Evolutionary conservation across 2,888 invertebrate species (phyloP), one percentile per base, ranked within the genome.

Genomic region (Acleris emargana): DNA sequence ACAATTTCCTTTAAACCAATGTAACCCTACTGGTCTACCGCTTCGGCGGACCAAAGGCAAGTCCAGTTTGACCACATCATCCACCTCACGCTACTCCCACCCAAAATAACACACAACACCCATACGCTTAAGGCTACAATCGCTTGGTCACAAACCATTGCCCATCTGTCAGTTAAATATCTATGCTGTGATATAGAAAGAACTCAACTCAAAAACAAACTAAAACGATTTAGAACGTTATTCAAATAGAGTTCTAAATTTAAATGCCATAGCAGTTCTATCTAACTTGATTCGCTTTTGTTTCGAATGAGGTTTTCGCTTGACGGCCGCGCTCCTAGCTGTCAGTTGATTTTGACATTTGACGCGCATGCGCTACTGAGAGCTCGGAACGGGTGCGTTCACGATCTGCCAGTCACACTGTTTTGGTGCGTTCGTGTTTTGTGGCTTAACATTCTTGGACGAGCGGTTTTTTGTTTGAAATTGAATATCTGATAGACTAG

Each of bases 291-390:
- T 13, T 13, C 38, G 38, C 38, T 38, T 13, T 13, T 38, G 38
- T 38, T 38, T 32, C 32, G 38, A 13, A 38, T 13, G 38, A 38
- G 9, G 58, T 64, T 71, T 68, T 74, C 62, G 71, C 62, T 57
- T 71, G 70, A 61, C 64, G 54, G 58, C 64, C 57, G 47, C 67
- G 57, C 58, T 72, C 67, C 64, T 63, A 68, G 69, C 80, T 79
- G 83, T 83, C 83, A 82, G 80, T 81, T 81, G 76, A 84, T 83
- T 87, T 88, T 82, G 89, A 88, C 89, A 87, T 84, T 86, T 86
- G 84, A 83, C 87, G 86, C 87, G 85, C 84, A 77, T 76, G 72
- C 72, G 87, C 88, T 87, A 88, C 88, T 76, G 84, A 78, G 71
- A 68, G 52, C 66, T 57, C 45, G 38, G 64, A 58, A 60, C 64